These are phyloP conservation scores for Ramphastos sulfuratus DNA, from an alignment of 2,113 vertebrate species.

Conservation along the genomic window DNA sequence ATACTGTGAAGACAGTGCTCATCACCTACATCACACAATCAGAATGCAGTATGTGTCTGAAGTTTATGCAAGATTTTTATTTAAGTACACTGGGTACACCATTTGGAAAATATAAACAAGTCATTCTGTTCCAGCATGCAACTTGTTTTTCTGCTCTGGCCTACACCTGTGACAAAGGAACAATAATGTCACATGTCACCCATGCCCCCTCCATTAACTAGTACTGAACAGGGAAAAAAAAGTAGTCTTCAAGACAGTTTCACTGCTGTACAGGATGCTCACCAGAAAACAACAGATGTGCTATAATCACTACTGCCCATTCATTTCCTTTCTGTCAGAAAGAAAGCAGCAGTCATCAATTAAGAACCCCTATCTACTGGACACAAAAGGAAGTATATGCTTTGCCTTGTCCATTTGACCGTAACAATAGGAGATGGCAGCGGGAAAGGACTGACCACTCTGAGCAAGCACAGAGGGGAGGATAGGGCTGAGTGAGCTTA, in stretches of 20 bases:
- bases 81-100: background rate
- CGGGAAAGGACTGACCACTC: background rate
- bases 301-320: slow-evolving; percentile 60
- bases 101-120: background rate
- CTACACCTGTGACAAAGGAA: slow-evolving; percentile 66
- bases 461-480: background rate
- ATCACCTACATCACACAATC: background rate
- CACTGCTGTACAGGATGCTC: slow-evolving; percentile 71
- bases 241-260: slow-evolving; percentile 39
- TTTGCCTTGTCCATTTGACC: slow-evolving; percentile 40
- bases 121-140: background rate
- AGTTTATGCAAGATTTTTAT: background rate
- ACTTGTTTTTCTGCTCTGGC: slow-evolving; percentile 35
- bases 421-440: slow-evolving; percentile 45
- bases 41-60: background rate
- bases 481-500: background rate
- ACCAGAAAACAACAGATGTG: slow-evolving; percentile 70
- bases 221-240: background rate
- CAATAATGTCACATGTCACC: background rate
- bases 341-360: slow-evolving; percentile 52
- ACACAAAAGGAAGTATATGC: slow-evolving; percentile 66
- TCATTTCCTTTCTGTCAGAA: slow-evolving; percentile 72
- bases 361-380: slow-evolving; percentile 60
- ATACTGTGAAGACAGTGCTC: background rate
- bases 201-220: background rate